Conservation (phyloP, 2,113 vertebrate species). For the Ageneiosus marmoratus region DNA sequence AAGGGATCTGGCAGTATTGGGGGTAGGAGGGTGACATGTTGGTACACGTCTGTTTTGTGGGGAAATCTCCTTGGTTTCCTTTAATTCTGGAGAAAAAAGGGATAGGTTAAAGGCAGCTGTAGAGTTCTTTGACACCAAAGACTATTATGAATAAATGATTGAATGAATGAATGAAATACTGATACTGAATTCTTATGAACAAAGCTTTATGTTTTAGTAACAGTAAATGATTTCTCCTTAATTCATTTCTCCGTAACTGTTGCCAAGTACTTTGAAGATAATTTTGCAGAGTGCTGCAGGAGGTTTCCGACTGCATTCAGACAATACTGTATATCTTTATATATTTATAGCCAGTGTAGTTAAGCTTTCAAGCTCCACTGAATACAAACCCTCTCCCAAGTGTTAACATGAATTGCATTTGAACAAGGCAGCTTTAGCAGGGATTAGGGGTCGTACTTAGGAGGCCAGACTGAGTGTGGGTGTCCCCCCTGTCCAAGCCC, state of each 20-base stretch:
- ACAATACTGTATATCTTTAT: too few species aligned
- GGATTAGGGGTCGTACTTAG: background rate
- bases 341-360: constrained; percentile 4
- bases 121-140: background rate
- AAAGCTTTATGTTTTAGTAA: too few species aligned
- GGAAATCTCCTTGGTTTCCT: background rate
- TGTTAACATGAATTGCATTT: background rate
- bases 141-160: background rate
- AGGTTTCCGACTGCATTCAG: background rate
- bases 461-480: background rate
- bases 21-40: background rate
- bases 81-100: background rate
- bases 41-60: background rate
- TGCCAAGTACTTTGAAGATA: background rate
- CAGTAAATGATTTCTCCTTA: too few species aligned
- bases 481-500: too few species aligned
- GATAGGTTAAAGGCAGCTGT: background rate
- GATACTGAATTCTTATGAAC: too few species aligned
- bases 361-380: background rate
- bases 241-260: background rate
- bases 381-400: background rate
- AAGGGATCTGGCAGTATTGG: background rate
- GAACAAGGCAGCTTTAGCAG: background rate
- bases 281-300: background rate
- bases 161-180: background rate